These are phyloP conservation scores for Helicoverpa assulta DNA, from an alignment of 2,888 invertebrate species.

Conservation along the genomic window DNA sequence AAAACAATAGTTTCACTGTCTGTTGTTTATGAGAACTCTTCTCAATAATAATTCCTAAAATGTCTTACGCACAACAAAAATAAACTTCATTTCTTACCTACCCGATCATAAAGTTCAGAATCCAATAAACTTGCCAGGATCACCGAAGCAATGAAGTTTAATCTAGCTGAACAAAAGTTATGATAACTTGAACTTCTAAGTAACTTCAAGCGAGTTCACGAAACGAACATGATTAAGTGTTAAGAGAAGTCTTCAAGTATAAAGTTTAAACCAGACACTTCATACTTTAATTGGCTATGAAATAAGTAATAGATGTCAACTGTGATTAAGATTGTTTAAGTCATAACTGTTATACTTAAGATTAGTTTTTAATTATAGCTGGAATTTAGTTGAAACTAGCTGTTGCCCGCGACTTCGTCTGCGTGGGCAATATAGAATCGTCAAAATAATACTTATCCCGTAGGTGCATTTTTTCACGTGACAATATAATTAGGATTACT, in stretches of 20 bases:
- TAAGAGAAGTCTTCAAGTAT: constrained; percentile 32
- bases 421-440: too few relatives aligned
- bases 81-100: constrained; percentile 31
- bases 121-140: constrained; percentile 34
- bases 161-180: constrained; percentile 55
- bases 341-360: neutral
- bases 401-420: too few relatives aligned
- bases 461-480: too few relatives aligned
- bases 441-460: too few relatives aligned
- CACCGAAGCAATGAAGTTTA: constrained; percentile 47
- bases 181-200: constrained; percentile 35
- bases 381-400: too few relatives aligned
- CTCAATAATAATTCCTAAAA: constrained; percentile 8
- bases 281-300: constrained; percentile 47
- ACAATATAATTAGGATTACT: too few relatives aligned
- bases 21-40: too few relatives aligned
- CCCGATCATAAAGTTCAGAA: constrained; percentile 23
- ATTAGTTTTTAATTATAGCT: too few relatives aligned
- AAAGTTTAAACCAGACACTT: constrained; percentile 33
- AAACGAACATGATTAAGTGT: constrained; percentile 54
- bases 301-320: constrained; percentile 18
- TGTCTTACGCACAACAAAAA: constrained; percentile 22
- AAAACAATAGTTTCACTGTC: too few relatives aligned
- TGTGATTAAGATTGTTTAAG: constrained; percentile 12
- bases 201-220: constrained; percentile 37